A percentile compares a stretch with the other conserved stretches of the same genome.
Evolutionary conservation across 1,140 invertebrate species (phyloP).

Genomic region (Drepana arcuata): DNA sequence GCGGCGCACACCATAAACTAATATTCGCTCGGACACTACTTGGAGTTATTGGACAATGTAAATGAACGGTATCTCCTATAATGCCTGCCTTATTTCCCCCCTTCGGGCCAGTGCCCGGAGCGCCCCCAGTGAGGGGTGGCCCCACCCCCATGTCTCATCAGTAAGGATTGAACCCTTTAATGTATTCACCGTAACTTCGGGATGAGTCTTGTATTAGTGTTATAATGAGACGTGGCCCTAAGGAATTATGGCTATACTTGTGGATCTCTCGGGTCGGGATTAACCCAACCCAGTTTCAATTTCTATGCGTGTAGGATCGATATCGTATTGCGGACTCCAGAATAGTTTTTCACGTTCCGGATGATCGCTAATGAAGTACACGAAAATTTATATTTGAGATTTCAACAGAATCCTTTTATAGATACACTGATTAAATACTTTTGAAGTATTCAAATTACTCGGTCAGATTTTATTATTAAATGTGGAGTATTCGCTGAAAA

Average conservation of each 20-base stretch:
- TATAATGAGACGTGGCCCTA: slow-evolving; percentile 69
- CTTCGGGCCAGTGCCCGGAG: slow-evolving; percentile 52
- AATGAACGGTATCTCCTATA: slow-evolving; percentile 70
- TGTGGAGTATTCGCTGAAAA: no score
- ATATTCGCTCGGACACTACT: slow-evolving; percentile 69
- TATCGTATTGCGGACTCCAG: slow-evolving; percentile 28
- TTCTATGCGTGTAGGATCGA: slow-evolving; percentile 37
- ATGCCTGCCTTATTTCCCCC: slow-evolving; percentile 64
- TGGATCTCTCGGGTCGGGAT: slow-evolving; percentile 44
- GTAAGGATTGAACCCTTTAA: slow-evolving; percentile 71
- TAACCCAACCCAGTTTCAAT: slow-evolving; percentile 61
- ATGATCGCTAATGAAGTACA: no score
- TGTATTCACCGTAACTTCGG: slow-evolving; percentile 70
- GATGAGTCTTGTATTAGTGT: slow-evolving; percentile 71
- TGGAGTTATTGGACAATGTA: slow-evolving; percentile 71
- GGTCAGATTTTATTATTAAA: no score
- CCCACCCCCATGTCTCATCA: slow-evolving; percentile 64
- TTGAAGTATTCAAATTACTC: no score
- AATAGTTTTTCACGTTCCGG: no score
- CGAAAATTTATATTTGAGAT: no score
- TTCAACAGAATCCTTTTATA: no score
- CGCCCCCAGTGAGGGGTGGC: slow-evolving; percentile 26
- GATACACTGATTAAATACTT: no score
- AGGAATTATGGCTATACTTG: slow-evolving; percentile 69
- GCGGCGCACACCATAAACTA: slow-evolving; percentile 64